Conservation (phyloP, 2,888 invertebrate species). For the Hyalella azteca region DNA sequence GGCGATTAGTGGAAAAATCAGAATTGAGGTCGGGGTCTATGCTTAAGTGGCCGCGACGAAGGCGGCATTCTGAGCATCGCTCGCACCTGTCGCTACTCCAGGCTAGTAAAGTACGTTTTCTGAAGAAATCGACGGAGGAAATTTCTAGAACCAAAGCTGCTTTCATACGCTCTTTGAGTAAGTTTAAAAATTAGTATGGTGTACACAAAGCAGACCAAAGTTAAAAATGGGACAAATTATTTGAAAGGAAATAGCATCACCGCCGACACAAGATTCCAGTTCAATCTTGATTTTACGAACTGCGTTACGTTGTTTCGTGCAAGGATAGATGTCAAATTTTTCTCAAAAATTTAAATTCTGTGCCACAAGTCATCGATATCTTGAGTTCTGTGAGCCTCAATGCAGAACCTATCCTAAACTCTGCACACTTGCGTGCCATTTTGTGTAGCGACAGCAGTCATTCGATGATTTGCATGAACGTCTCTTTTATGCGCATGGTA, state of each 20-base stretch:
- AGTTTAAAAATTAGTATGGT: neutral
- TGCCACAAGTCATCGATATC: neutral
- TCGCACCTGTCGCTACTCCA: constrained; percentile 21
- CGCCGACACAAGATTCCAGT: neutral
- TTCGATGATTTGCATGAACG: neutral
- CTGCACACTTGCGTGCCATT: neutral
- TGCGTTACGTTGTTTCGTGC: neutral
- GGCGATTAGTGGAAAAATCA: neutral
- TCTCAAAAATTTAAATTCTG: neutral
- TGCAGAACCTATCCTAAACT: neutral
- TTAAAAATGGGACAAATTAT: neutral
- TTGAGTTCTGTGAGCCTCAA: neutral
- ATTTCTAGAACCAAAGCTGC: neutral
- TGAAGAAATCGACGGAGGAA: neutral
- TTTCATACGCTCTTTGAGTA: neutral
- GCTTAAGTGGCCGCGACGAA: neutral
- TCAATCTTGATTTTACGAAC: neutral
- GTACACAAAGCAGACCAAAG: neutral
- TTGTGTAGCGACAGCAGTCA: neutral
- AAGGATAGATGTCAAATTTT: neutral
- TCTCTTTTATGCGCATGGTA: neutral
- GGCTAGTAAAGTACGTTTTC: neutral
- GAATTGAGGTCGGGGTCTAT: neutral
- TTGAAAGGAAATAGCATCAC: neutral
- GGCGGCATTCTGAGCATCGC: constrained; percentile 9